A percentile compares a stretch with the other conserved stretches of the same genome.
These are phyloP conservation scores for Oxycera nigricornis DNA, from an alignment of 2,888 invertebrate species.

Conservation along the genomic window DNA sequence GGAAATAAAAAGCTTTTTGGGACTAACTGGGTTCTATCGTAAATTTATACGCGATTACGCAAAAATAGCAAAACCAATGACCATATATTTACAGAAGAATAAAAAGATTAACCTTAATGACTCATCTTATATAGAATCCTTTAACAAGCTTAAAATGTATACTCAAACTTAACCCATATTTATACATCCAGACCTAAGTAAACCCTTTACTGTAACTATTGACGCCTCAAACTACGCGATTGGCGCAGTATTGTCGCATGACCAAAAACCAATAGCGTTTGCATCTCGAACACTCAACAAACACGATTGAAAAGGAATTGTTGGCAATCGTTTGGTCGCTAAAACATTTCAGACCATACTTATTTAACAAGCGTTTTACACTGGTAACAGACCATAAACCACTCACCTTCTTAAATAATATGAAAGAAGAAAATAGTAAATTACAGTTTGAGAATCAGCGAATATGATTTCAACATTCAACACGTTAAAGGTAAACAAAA, in stretches of 20 bases:
- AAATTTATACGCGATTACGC: neutral
- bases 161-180: too few relatives aligned
- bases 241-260: too few relatives aligned
- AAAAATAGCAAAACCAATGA: neutral
- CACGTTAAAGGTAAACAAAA: slow-evolving; percentile 50
- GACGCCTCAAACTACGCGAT: too few relatives aligned
- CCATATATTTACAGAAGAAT: too few relatives aligned
- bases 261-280: slow-evolving; percentile 49
- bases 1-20: slow-evolving; percentile 49
- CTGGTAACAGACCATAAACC: slow-evolving; percentile 53
- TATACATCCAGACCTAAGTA: too few relatives aligned
- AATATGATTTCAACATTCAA: slow-evolving; percentile 50
- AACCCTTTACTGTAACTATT: too few relatives aligned
- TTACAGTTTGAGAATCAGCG: slow-evolving; percentile 50
- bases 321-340: slow-evolving; percentile 51
- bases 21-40: slow-evolving; percentile 48
- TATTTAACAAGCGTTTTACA: slow-evolving; percentile 50
- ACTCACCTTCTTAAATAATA: slow-evolving; percentile 46
- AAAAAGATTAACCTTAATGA: too few relatives aligned
- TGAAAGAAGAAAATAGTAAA: slow-evolving; percentile 48
- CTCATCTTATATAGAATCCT: too few relatives aligned
- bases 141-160: too few relatives aligned
- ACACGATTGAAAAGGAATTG: slow-evolving; percentile 50
- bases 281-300: slow-evolving; percentile 49
- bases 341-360: slow-evolving; percentile 45